These are phyloP conservation scores for Drosophila sulfurigaster DNA, from an alignment of 1,140 invertebrate species.

Conservation along the genomic window DNA sequence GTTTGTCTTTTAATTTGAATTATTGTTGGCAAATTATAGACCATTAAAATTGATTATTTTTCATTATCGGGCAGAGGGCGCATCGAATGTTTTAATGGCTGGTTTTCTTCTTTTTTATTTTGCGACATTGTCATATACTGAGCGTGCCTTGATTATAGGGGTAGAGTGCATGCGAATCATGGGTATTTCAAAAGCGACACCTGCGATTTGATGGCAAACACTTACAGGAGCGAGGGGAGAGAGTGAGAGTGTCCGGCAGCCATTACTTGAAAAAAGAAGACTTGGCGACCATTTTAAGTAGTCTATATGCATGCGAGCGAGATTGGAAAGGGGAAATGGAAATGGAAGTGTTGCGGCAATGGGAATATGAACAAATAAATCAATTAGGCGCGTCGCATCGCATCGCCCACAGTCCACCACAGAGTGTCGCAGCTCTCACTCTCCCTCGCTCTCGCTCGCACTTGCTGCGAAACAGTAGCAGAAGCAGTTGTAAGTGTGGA, in stretches of 20 bases:
- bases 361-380: slow-evolving; percentile 61
- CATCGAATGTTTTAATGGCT: slow-evolving; percentile 5
- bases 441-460: slow-evolving; percentile 23
- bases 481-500: slow-evolving; percentile 14
- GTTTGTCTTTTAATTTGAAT: slow-evolving; percentile 63
- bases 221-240: neutral
- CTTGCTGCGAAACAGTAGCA: neutral
- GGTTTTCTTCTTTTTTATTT: slow-evolving; percentile 7
- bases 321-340: neutral
- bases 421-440: slow-evolving; percentile 11
- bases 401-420: slow-evolving; percentile 40
- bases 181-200: slow-evolving; percentile 32
- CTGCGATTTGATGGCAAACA: slow-evolving; percentile 16
- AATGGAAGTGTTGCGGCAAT: slow-evolving; percentile 21
- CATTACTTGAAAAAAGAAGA: slow-evolving; percentile 22
- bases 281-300: no score
- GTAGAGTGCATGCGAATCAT: slow-evolving; percentile 10
- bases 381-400: slow-evolving; percentile 56
- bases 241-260: slow-evolving; percentile 15
- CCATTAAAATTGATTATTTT: slow-evolving; percentile 80
- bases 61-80: slow-evolving; percentile 54
- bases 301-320: no score
- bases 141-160: slow-evolving; percentile 17
- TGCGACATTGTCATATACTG: slow-evolving; percentile 30
- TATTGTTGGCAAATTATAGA: slow-evolving; percentile 74